These are phyloP conservation scores for Epizoanthus stellaris DNA, from an alignment of 92 coral and sea anemone species.

Conservation along the genomic window DNA sequence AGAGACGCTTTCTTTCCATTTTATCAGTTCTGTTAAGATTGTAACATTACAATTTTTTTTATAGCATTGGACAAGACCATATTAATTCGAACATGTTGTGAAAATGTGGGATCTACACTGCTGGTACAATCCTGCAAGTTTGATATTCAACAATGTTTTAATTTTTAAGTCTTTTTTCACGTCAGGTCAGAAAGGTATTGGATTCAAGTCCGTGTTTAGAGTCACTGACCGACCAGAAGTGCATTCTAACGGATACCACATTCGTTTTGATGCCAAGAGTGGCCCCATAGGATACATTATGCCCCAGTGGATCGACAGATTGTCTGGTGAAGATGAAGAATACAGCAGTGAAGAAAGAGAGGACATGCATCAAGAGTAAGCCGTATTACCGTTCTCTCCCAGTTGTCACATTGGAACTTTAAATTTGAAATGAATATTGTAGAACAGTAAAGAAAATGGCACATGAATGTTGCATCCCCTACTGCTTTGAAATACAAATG, in stretches of 20 bases:
- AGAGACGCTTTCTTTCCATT: too few species aligned
- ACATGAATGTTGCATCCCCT: too few species aligned
- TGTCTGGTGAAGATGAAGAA: conserved; percentile 24
- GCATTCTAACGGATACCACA: conserved; percentile 92
- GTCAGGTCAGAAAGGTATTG: conserved; percentile 94
- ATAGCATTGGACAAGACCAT: too few species aligned
- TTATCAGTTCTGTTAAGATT: neutral
- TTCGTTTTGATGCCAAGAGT: conserved; percentile 90
- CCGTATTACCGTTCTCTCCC: neutral
- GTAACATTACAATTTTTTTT: too few species aligned
- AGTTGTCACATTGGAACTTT: neutral
- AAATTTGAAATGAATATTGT: too few species aligned
- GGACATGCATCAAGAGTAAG: conserved; percentile 4
- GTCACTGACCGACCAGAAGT: conserved; percentile 90
- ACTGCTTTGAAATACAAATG: too few species aligned
- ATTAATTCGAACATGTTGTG: too few species aligned
- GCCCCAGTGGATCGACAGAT: conserved; percentile 82
- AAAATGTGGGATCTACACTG: too few species aligned
- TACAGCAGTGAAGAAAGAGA: conserved; percentile 3
- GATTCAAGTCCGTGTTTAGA: conserved; percentile 93
- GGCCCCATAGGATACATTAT: conserved; percentile 91
- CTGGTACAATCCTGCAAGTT: too few species aligned
- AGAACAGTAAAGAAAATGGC: too few species aligned
- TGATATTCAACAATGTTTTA: too few species aligned
- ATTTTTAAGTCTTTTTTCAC: neutral